Percentiles rank a stretch among this genome's conserved stretches.
Evolutionary conservation across 1,140 invertebrate species (phyloP).

Genomic region (Bombus waltoni): DNA sequence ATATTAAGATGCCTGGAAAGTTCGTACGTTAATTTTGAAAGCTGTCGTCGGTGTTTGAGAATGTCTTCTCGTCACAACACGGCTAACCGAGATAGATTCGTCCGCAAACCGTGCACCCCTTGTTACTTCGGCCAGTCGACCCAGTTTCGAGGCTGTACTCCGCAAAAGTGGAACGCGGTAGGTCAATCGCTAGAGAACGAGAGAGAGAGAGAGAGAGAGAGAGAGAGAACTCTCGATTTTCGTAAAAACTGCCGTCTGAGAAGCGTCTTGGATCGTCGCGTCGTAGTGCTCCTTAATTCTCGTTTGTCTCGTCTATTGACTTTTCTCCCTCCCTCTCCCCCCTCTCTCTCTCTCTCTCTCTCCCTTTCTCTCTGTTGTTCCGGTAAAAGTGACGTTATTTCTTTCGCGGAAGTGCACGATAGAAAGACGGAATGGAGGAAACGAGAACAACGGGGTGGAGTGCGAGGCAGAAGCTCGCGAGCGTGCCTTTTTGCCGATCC

Average conservation of each 20-base stretch:
- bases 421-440: not conserved
- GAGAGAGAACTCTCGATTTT: conserved; percentile 39
- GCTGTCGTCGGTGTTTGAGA: not conserved
- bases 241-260: not conserved
- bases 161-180: conserved; percentile 62
- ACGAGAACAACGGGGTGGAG: not conserved
- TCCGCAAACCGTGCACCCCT: conserved; percentile 69
- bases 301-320: not conserved
- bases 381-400: not conserved
- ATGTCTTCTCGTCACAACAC: too few relatives aligned
- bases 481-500: not conserved
- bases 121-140: conserved; percentile 73
- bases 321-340: not conserved
- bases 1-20: too few relatives aligned
- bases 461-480: not conserved
- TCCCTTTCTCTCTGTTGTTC: not conserved
- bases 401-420: not conserved
- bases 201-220: conserved; percentile 1
- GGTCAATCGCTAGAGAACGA: conserved; percentile 41
- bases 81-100: conserved; percentile 67
- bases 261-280: not conserved
- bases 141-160: conserved; percentile 64
- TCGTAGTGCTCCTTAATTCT: not conserved
- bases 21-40: conserved; percentile 1
- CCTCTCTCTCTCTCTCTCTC: not conserved